A percentile compares a stretch with the other conserved stretches of the same genome.
Evolutionary conservation across 2,797 vertebrate species (phyloP).

Genomic region (Dromococcyx pavoninus): DNA sequence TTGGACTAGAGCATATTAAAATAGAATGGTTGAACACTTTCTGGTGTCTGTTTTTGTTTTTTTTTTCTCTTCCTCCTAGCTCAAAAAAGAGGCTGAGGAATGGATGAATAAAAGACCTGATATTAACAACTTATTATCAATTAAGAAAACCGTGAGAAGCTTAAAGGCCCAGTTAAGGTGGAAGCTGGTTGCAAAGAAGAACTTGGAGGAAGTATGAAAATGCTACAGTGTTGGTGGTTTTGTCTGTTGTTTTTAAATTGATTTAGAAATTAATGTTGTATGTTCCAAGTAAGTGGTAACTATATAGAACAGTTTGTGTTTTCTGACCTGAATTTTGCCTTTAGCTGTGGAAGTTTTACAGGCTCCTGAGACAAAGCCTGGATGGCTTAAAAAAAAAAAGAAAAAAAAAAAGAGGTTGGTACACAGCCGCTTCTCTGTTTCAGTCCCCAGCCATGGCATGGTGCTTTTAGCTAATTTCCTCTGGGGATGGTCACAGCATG

Average conservation of each 20-base stretch:
- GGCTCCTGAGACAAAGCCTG: background rate
- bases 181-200: constrained; percentile 79
- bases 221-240: background rate
- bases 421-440: background rate
- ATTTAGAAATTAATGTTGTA: background rate
- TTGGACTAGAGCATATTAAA: background rate
- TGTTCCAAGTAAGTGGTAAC: background rate
- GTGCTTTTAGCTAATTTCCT: background rate
- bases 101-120: constrained; percentile 72
- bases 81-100: constrained; percentile 73
- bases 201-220: constrained; percentile 79
- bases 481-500: accelerated
- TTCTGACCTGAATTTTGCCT: background rate
- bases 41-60: background rate
- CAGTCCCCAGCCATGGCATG: background rate
- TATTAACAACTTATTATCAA: constrained; percentile 70
- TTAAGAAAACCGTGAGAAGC: constrained; percentile 80
- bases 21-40: background rate
- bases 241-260: background rate
- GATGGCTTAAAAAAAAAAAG: background rate
- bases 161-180: constrained; percentile 78
- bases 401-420: background rate
- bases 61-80: constrained; percentile 61
- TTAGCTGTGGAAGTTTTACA: background rate
- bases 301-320: background rate